A percentile compares a stretch with the other conserved stretches of the same genome.
Evolutionary conservation across 2,888 invertebrate species (phyloP).

Genomic region (Drosophila fulvimacula): DNA sequence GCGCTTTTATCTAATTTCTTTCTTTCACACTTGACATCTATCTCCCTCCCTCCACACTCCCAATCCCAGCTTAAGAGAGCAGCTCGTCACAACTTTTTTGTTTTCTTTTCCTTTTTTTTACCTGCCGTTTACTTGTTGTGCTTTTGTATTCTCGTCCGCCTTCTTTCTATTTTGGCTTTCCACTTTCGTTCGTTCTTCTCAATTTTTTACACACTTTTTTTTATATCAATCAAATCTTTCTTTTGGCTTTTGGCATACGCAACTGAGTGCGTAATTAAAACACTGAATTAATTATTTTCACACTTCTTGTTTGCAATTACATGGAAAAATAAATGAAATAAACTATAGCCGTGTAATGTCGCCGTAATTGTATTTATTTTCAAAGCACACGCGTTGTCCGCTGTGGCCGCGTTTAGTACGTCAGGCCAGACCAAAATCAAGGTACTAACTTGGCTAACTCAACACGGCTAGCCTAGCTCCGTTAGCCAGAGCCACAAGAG

Average conservation of each 20-base stretch:
- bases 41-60: constrained; percentile 38
- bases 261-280: constrained; percentile 11
- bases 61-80: constrained; percentile 46
- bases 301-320: constrained; percentile 31
- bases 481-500: constrained; percentile 50
- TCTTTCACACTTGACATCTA: constrained; percentile 59
- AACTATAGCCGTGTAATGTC: constrained; percentile 50
- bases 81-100: constrained; percentile 35
- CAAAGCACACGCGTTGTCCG: constrained; percentile 70
- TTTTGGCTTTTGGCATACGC: constrained; percentile 10
- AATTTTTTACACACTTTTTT: constrained; percentile 70
- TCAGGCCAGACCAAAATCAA: constrained; percentile 64
- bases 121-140: constrained; percentile 65
- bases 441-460: constrained; percentile 72
- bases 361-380: constrained; percentile 45
- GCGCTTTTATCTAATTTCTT: constrained; percentile 46
- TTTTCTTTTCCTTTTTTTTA: constrained; percentile 35
- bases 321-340: constrained; percentile 49
- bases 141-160: constrained; percentile 59
- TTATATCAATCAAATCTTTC: constrained; percentile 28
- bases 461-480: constrained; percentile 55
- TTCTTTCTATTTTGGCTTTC: constrained; percentile 57
- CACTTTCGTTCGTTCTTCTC: constrained; percentile 59
- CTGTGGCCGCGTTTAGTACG: constrained; percentile 64
- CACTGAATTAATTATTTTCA: constrained; percentile 28